These are phyloP conservation scores for Phyllostomus discolor DNA, from an alignment of 2,113 vertebrate genomes.

Conservation along the genomic window DNA sequence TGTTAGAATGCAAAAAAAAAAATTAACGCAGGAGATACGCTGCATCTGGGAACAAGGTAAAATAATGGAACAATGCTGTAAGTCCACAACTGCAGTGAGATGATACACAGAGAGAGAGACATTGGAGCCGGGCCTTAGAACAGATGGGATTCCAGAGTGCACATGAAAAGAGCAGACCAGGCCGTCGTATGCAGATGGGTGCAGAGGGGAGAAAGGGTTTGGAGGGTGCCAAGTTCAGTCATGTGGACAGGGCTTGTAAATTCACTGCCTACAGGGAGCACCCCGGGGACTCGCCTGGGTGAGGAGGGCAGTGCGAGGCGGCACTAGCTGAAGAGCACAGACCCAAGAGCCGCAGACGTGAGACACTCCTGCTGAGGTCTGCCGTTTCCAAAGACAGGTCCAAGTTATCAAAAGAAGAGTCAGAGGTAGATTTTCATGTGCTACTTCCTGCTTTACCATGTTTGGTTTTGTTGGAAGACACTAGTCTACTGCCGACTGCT, in stretches of 20 bases:
- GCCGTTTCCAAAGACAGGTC: not conserved
- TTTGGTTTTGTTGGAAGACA: not conserved
- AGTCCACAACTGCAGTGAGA: not conserved
- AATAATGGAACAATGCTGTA: not conserved
- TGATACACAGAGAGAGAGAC: too few relatives aligned
- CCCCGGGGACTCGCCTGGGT: fast-evolving
- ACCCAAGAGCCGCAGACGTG: not conserved
- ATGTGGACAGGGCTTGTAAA: fast-evolving
- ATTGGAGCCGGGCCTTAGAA: not conserved
- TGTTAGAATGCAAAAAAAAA: not conserved
- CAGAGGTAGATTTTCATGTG: not conserved
- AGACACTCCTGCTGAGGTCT: not conserved
- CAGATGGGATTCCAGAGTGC: not conserved
- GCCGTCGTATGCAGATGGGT: not conserved
- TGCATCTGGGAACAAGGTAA: not conserved
- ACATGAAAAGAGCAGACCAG: not conserved
- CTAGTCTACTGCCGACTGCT: not conserved
- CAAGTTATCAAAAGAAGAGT: not conserved
- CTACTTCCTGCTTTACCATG: not conserved
- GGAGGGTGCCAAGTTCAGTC: not conserved
- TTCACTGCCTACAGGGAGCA: not conserved
- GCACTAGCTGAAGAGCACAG: not conserved
- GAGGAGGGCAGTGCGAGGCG: not conserved
- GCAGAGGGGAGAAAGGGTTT: not conserved
- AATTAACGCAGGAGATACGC: not conserved